These are phyloP conservation scores for Danaus melanippus DNA, from an alignment of 1,140 invertebrate species.

Conservation along the genomic window DNA sequence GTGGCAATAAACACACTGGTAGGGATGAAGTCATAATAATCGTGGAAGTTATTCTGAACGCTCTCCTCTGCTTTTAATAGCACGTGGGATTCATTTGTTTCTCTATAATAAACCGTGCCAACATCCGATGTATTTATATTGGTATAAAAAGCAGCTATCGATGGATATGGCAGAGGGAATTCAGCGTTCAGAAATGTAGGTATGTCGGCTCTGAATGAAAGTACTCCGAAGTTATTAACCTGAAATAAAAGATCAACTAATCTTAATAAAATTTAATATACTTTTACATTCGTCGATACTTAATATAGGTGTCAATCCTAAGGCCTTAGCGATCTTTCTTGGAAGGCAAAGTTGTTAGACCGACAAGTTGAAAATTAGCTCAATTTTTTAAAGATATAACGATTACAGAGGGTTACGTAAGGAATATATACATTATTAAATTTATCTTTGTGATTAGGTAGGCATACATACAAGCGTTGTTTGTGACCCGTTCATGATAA, in stretches of 20 bases:
- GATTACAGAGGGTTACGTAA: constrained; percentile 16
- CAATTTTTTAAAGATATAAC: no score
- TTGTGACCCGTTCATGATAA: constrained; percentile 33
- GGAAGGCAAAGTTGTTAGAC: no score
- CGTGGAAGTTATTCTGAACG: constrained; percentile 80
- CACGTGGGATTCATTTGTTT: constrained; percentile 78
- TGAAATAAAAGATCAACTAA: constrained; percentile 57
- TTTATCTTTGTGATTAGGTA: constrained; percentile 28
- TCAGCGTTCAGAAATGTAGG: constrained; percentile 88
- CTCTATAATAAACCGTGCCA: constrained; percentile 85
- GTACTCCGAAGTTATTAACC: constrained; percentile 92
- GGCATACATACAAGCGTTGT: constrained; percentile 14
- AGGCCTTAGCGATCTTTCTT: no score
- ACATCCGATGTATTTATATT: constrained; percentile 87
- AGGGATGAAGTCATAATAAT: constrained; percentile 77
- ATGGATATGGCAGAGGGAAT: constrained; percentile 91
- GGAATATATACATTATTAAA: constrained; percentile 12
- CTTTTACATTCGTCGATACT: not conserved
- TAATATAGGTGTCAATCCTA: constrained; percentile 1
- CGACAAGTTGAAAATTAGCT: no score
- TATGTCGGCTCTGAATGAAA: constrained; percentile 92
- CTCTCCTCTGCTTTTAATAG: constrained; percentile 78
- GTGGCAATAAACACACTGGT: constrained; percentile 80
- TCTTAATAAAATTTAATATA: no score
- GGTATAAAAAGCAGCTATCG: constrained; percentile 92